Evolutionary conservation across 1,140 invertebrate species (phyloP), one percentile per base, ranked within the genome.

Genomic region (Drosophila bocqueti): DNA sequence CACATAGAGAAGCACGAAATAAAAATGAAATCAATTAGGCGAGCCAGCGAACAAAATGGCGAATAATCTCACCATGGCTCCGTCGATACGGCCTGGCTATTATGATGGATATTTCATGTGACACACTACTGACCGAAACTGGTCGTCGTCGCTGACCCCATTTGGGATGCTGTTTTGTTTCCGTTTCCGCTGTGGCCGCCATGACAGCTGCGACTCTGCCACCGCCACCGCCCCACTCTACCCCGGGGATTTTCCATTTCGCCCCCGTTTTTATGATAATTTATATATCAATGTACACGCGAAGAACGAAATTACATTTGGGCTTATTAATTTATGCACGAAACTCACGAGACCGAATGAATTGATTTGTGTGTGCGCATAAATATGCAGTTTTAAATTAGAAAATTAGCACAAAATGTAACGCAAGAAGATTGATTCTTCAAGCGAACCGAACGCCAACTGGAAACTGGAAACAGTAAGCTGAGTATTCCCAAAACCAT

Each of bases 21-120:
- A 52, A 81, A 68, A 78, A 79, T 60, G 38, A 82, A 86, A 79
- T 86, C 83, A 82, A 86, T 86, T 86, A 86, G 65, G 55, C 50
- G 47, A 57, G 15, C 66, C 77, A 66, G 36, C 43, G 58, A 31
- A 59, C 66, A 55, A 38, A 40, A 72, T 65, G 55, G 66, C 60
- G 60, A 73, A 83, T 75, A 83, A 83, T 79, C 76, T 63, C 55
- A 43, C 26, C 46, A 45, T 45, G 38, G 31, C 54, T 24, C 16
- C 50, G 47, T 31, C 55, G 40, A 47, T 34, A n/a, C 40, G 62
- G 52, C 46, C 54, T 57, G 64, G 66, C 64, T 45, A 80, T 71
- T 50, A 42, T 85, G 76, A 87, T 83, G 81, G 69, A 90, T 84
- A 79, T 90, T 81, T 89, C 52, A 89, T 79, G 50, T 79, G 78